These are phyloP conservation scores for Apocheima hispidaria DNA, from an alignment of 2,888 invertebrate genomes.

Conservation along the genomic window DNA sequence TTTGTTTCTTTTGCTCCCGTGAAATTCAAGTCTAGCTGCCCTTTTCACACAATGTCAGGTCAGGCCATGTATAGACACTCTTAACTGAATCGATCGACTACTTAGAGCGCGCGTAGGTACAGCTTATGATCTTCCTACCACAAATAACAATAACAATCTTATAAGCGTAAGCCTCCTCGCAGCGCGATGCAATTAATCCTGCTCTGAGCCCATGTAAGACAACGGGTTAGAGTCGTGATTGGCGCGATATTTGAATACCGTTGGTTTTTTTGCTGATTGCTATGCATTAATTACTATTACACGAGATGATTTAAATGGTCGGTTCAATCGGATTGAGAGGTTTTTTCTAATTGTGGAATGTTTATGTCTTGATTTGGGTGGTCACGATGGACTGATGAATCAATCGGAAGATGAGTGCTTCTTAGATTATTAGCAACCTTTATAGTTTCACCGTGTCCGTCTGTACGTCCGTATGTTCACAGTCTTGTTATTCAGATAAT, in stretches of 20 bases:
- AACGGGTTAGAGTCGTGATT: slow-evolving; percentile 53
- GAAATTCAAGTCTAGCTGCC: too few relatives aligned
- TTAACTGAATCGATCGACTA: too few relatives aligned
- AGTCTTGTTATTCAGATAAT: too few relatives aligned
- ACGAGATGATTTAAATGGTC: slow-evolving; percentile 42
- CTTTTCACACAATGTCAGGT: too few relatives aligned
- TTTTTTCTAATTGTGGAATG: slow-evolving; percentile 30
- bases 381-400: slow-evolving; percentile 28
- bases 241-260: slow-evolving; percentile 63
- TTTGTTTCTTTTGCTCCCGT: too few relatives aligned
- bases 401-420: slow-evolving; percentile 16
- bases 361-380: slow-evolving; percentile 36
- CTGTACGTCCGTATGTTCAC: too few relatives aligned
- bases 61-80: too few relatives aligned
- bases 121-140: too few relatives aligned
- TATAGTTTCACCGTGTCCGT: too few relatives aligned
- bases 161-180: neutral
- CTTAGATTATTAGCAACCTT: neutral
- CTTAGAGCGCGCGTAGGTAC: too few relatives aligned
- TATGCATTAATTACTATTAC: slow-evolving; percentile 51
- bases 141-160: neutral
- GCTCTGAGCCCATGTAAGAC: neutral
- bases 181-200: neutral
- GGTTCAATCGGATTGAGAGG: slow-evolving; percentile 27
- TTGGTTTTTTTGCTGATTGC: slow-evolving; percentile 50